Evolutionary conservation across 2,797 vertebrate species (phyloP), one percentile per base, ranked within the genome.

Genomic region (Amazona finschi): DNA sequence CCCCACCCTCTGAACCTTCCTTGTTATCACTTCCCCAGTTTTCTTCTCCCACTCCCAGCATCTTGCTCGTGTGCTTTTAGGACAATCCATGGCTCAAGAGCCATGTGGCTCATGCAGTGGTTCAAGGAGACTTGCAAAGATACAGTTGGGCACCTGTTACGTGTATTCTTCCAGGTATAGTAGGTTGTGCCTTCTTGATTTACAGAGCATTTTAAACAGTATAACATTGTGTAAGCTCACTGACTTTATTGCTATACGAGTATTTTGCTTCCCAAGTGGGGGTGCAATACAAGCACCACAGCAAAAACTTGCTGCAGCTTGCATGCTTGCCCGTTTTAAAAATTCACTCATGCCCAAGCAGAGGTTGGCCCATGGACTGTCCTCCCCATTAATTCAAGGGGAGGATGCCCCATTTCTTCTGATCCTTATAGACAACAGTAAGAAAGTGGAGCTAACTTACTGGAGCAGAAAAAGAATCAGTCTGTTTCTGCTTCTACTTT

Each of bases 101-200:
- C 31, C 4, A 1, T 0, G 15, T 3, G 7, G 24, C 36, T 67
- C n/a, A 39, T 17, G 20, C 0, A 64, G n/a, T 2, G 1, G 31
- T 15, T 73, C 65, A 61, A 44, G 44, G 20, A 57, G 8, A 18
- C 30, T 52, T 52, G 28, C 44, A 88, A 83, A 67, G 28, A 83
- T 15, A 77, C 28, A 77, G 10, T 1, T 12, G 52, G 20, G 20
- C 28, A 87, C 30, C 13, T 57, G 14, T 25, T 52, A 65, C 2
- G 4, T 2, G 27, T 31, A 84, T n/a, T 50, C 33, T 67, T 71
- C 46, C 60, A 77, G 15, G 36, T 33, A 28, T 2, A 64, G 31
- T 8, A 64, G 14, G 18, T 11, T 66, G 17, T 24, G 39, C 33
- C 49, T 53, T 61, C 64, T 46, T 61, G n/a, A 74, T 84, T 79